Evolutionary conservation across 2,113 vertebrate genomes (phyloP).

Genomic region (Talpa occidentalis): DNA sequence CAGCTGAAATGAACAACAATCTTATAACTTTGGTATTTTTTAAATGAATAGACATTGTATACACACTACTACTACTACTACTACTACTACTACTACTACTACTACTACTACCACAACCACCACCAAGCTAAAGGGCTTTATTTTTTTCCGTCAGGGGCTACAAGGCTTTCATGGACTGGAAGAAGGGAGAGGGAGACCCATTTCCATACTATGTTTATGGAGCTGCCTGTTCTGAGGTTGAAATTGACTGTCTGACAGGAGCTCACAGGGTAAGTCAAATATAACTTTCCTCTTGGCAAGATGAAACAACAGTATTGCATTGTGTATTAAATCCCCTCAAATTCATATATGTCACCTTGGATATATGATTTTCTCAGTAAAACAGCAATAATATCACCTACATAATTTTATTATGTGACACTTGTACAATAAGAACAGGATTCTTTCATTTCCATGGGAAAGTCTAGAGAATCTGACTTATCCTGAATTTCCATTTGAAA

Average conservation of each 20-base stretch:
- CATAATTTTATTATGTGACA: neutral
- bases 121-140: constrained; percentile 31
- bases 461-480: neutral
- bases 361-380: too few species aligned
- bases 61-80: neutral
- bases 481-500: neutral
- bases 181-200: constrained; percentile 87
- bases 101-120: too few species aligned
- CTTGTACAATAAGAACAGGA: neutral
- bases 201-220: constrained; percentile 89
- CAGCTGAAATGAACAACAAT: neutral
- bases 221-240: constrained; percentile 90
- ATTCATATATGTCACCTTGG: neutral
- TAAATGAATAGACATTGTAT: neutral
- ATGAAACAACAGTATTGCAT: neutral
- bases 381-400: too few species aligned
- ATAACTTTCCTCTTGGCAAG: neutral
- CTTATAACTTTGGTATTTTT: neutral
- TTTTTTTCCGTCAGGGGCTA: constrained; percentile 85
- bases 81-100: too few species aligned
- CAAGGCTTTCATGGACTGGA: constrained; percentile 90
- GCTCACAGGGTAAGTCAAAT: constrained; percentile 87
- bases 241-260: constrained; percentile 92
- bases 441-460: neutral
- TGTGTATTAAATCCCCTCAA: neutral